Evolutionary conservation across 1,140 invertebrate genomes (phyloP), one percentile per base, ranked within the genome.

Genomic region (Meloidogyne exigua): DNA sequence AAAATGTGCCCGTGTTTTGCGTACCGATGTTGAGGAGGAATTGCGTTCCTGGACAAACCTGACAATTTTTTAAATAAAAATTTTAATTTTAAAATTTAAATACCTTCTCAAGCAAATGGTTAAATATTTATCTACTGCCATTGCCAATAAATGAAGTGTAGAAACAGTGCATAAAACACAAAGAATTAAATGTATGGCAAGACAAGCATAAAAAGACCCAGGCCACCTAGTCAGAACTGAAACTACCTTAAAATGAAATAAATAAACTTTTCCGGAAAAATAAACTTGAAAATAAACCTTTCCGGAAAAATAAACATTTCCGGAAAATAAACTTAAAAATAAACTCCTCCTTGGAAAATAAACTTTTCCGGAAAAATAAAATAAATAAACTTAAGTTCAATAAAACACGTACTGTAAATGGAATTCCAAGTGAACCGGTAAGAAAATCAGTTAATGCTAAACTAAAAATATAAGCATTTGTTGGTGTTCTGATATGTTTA

Each of bases 111-210:
- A 79, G 44, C 81, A 83, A n/a, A 83, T 83, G 15, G 79, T 84
- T 15, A 83, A 39, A 62, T 82, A 83, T 75, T 82, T 84, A 75
- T 83, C 83, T 13, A 83, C 42, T n/a, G 81, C 81, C 63, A 83
- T 83, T 23, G 81, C 82, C 65, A 83, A 69, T 49, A 83, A 67
- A 68, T 83, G 81, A 63, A 83, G 84, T 5, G 82, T 83, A 12
- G 83, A 84, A 25, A 83, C 71, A 7, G 81, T 83, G 26, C 81
- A 83, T 13, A 83, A 67, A n/a, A 78, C 75, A 64, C 81, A 83
- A 12, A 83, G 57, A 68, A 84, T 79, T 13, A 83, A 44, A 72
- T 83, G 82, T 39, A 83, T 76, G 18, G 69, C 42, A 62, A 83
- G 67, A 36, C 81, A 83, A n/a, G 81, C 21, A 7, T 65, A 39